Conservation (phyloP, 2,797 vertebrate species). For the Eremophila alpestris region DNA sequence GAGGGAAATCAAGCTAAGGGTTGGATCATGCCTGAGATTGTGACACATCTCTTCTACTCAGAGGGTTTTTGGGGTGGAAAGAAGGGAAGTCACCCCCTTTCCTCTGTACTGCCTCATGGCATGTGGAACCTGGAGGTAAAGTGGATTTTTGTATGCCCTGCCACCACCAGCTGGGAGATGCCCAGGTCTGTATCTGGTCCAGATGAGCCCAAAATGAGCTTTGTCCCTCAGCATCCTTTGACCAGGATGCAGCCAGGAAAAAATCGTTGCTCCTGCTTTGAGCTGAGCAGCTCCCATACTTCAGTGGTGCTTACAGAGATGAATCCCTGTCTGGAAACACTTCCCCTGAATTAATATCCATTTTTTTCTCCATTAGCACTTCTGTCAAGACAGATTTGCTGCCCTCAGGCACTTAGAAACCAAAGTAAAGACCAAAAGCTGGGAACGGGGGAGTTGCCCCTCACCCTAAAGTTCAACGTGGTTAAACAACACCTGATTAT, state of each 20-base stretch:
- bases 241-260: not conserved
- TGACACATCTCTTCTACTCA: not conserved
- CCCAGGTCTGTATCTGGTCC: not conserved
- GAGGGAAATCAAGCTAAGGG: not conserved
- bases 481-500: not conserved
- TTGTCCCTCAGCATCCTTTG: not conserved
- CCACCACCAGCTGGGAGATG: not conserved
- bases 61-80: not conserved
- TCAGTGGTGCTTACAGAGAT: not conserved
- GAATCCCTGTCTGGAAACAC: not conserved
- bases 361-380: not conserved
- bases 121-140: rapidly evolving
- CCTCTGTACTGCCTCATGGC: rapidly evolving
- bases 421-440: not conserved
- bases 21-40: not conserved
- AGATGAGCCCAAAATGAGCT: not conserved
- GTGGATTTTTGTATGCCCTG: not conserved
- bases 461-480: not conserved
- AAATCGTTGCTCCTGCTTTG: rapidly evolving
- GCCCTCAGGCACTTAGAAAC: not conserved
- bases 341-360: not conserved
- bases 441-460: not conserved
- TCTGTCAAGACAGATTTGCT: not conserved
- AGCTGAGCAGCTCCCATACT: not conserved
- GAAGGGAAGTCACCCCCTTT: not conserved